phyloP scores from a whole-genome alignment of 2,797 vertebrate species.

The Chelonia mydas region DNA sequence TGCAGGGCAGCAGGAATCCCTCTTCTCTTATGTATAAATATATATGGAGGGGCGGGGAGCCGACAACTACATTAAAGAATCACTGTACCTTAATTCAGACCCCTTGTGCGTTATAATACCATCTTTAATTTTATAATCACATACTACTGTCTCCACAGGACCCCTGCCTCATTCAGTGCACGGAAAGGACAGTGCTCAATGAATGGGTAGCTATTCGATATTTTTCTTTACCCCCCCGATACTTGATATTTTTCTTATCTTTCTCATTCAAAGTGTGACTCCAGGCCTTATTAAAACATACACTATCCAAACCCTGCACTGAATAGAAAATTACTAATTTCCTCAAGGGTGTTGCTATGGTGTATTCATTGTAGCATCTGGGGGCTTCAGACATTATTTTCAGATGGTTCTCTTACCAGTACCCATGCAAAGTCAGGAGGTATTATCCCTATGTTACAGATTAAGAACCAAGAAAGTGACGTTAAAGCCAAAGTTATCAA shows the following conservation, averaged over 20 bases:
- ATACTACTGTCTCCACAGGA: not conserved
- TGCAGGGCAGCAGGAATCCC: not conserved
- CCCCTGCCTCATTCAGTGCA: not conserved
- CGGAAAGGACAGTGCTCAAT: not conserved
- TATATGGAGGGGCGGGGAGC: not conserved
- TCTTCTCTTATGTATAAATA: not conserved
- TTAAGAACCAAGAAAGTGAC: not conserved
- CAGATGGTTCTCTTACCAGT: not conserved
- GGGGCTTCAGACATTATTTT: not conserved
- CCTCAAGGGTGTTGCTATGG: not conserved
- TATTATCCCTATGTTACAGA: no score
- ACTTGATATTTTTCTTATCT: not conserved
- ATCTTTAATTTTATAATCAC: not conserved
- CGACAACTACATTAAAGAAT: not conserved
- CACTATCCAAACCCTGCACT: not conserved
- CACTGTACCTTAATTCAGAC: not conserved
- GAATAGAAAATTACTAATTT: not conserved
- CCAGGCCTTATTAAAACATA: not conserved
- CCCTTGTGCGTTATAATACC: not conserved
- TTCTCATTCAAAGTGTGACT: not conserved
- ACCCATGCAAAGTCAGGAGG: not conserved
- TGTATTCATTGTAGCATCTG: not conserved
- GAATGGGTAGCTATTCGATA: not conserved
- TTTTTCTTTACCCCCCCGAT: not conserved
- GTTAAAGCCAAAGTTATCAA: not conserved